Evolutionary conservation across 2,113 vertebrate genomes (phyloP).

Genomic region (Nyctibius bracteatus): DNA sequence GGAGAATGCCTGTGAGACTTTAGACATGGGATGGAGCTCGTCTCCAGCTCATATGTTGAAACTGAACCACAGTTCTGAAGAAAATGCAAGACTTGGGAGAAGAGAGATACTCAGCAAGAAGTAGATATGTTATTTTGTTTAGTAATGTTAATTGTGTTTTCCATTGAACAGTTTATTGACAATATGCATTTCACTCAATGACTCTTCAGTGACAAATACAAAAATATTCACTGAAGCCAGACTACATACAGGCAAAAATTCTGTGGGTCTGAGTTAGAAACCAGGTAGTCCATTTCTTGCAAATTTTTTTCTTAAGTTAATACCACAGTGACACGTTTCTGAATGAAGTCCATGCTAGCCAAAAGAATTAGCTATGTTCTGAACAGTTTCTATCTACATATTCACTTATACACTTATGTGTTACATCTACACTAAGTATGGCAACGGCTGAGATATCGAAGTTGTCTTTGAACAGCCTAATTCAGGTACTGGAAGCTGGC

Average conservation of each 20-base stretch:
- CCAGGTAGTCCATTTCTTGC: background rate
- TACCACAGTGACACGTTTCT: background rate
- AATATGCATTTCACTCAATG: background rate
- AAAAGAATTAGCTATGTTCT: background rate
- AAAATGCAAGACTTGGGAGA: background rate
- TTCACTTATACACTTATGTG: background rate
- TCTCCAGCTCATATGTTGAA: background rate
- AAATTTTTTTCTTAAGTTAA: background rate
- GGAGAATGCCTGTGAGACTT: background rate
- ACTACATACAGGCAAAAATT: background rate
- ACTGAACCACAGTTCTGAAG: rapidly evolving
- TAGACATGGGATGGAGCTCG: rapidly evolving
- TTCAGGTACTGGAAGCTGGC: constrained; percentile 1
- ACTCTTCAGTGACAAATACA: background rate
- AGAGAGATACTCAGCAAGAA: background rate
- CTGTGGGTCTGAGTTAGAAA: background rate
- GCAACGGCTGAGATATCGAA: background rate
- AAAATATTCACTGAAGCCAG: background rate
- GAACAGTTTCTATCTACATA: background rate
- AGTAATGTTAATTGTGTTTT: background rate
- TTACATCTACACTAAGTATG: background rate
- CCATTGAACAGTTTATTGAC: background rate
- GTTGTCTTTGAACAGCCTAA: background rate
- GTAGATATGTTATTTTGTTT: background rate
- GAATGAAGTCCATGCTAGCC: background rate